phyloP scores from a whole-genome alignment of 2,113 vertebrate species.

The Bubalus kerabau region DNA sequence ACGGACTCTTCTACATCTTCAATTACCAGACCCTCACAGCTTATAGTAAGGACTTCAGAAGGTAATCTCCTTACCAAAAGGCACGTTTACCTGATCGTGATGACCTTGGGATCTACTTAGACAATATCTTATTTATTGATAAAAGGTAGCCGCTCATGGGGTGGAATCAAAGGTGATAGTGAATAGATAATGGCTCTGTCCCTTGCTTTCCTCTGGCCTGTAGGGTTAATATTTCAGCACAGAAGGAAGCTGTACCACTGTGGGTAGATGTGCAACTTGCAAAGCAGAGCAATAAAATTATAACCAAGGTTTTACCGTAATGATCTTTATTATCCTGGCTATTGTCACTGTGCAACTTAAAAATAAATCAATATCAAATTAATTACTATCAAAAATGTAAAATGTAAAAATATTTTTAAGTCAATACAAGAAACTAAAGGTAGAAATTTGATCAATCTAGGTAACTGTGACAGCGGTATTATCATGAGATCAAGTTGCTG shows the following conservation, averaged over 20 bases:
- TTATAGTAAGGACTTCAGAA: background rate
- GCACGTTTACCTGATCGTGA: background rate
- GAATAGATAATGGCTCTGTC: background rate
- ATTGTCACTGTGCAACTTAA: background rate
- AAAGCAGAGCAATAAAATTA: slow-evolving; percentile 16
- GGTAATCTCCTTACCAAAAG: background rate
- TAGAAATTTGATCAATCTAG: background rate
- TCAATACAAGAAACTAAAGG: background rate
- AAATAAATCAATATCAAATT: background rate
- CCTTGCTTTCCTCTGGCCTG: background rate
- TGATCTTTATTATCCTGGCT: background rate
- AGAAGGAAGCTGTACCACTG: background rate
- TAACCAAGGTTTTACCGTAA: background rate
- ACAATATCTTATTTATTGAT: background rate
- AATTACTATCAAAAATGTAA: background rate
- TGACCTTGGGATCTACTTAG: background rate
- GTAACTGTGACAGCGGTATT: background rate
- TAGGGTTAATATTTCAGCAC: background rate
- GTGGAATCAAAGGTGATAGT: background rate
- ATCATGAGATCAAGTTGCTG: background rate
- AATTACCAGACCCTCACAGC: background rate
- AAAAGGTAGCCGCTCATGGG: background rate
- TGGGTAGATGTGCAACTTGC: background rate
- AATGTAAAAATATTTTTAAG: background rate
- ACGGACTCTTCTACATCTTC: background rate